Evolutionary conservation across 2,113 vertebrate genomes (phyloP).

Genomic region (Corythornis cristatus): DNA sequence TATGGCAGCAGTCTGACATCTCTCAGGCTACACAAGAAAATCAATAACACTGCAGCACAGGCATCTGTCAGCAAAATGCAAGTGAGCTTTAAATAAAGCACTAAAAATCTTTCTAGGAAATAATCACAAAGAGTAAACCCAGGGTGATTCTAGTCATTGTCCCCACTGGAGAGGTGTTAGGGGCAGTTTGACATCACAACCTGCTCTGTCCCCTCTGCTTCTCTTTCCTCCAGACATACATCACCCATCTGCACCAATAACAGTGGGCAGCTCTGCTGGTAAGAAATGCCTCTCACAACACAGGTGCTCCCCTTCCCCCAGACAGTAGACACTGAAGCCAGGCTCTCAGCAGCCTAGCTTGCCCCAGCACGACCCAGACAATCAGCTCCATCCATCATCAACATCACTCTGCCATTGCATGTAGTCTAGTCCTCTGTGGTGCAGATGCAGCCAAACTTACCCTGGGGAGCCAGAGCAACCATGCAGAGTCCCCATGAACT

Average conservation of each 20-base stretch:
- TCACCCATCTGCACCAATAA: neutral
- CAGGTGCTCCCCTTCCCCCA: neutral
- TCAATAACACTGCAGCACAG: neutral
- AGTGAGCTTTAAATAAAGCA: neutral
- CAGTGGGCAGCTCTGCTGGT: neutral
- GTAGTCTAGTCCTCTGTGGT: no score
- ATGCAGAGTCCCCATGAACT: fast-evolving
- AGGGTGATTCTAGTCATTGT: neutral
- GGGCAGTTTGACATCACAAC: neutral
- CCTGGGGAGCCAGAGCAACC: neutral
- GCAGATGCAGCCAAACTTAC: neutral
- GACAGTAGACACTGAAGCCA: neutral
- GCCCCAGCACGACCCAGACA: neutral
- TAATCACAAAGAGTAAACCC: neutral
- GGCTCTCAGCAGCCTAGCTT: neutral
- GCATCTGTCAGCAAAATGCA: neutral
- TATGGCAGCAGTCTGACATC: neutral
- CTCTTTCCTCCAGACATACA: neutral
- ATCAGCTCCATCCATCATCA: neutral
- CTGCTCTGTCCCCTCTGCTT: neutral
- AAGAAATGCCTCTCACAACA: neutral
- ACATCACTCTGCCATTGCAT: neutral
- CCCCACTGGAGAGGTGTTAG: neutral
- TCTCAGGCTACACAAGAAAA: neutral
- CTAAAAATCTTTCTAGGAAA: neutral